Conservation (phyloP, 2,888 invertebrate species). For the Crossocerus cetratus region DNA sequence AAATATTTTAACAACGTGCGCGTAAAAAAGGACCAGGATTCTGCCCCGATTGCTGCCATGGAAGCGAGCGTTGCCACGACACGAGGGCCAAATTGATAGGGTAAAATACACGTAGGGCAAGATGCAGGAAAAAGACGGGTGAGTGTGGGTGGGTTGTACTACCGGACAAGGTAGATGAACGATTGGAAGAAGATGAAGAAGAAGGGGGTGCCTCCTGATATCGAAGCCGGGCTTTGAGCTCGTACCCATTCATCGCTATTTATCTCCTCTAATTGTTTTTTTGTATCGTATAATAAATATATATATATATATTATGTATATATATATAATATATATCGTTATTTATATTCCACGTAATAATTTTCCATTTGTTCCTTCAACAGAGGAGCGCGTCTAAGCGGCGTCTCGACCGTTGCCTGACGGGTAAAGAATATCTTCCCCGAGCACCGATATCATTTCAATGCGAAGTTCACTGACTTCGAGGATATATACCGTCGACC, state of each 20-base stretch:
- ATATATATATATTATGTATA: conserved; percentile 63
- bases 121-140: conserved; percentile 7
- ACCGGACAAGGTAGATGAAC: conserved; percentile 16
- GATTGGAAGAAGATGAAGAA: conserved; percentile 42
- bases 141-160: conserved; percentile 18
- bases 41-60: conserved; percentile 12
- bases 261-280: conserved; percentile 67
- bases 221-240: conserved; percentile 65
- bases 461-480: neutral
- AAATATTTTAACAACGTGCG: conserved; percentile 31
- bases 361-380: conserved; percentile 66
- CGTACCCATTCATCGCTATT: conserved; percentile 60
- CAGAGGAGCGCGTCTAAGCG: conserved; percentile 35
- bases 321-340: conserved; percentile 68
- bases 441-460: neutral
- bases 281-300: conserved; percentile 72
- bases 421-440: neutral
- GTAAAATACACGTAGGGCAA: neutral
- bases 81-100: neutral
- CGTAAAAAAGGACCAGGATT: conserved; percentile 16
- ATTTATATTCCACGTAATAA: conserved; percentile 70
- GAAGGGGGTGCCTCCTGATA: conserved; percentile 56
- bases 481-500: neutral
- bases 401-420: conserved; percentile 17
- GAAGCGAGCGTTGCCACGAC: conserved; percentile 1